A percentile compares a stretch with the other conserved stretches of the same genome.
Evolutionary conservation across 2,113 vertebrate species (phyloP).

Genomic region (Pituophis catenifer): DNA sequence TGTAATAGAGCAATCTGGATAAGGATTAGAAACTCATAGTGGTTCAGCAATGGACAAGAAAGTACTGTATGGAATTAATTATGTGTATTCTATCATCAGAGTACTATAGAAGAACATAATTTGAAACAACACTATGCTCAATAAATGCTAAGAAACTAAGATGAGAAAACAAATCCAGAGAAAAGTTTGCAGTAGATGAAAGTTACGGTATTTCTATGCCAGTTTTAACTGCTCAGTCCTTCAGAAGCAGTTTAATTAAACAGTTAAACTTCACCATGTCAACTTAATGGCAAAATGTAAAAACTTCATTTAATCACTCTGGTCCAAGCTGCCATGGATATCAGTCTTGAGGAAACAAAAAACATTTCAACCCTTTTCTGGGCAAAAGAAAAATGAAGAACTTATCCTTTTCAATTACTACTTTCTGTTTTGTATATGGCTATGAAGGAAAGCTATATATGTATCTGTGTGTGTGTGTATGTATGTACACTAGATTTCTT

Average conservation of each 20-base stretch:
- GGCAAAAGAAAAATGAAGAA: too few relatives aligned
- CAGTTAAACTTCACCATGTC: neutral
- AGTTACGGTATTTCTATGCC: neutral
- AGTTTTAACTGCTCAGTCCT: neutral
- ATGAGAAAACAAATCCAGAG: neutral
- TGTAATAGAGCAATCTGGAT: neutral
- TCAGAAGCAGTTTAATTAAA: neutral
- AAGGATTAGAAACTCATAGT: neutral
- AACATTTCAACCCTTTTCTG: too few relatives aligned
- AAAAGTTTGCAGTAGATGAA: neutral
- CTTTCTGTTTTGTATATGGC: neutral
- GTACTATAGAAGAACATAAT: neutral
- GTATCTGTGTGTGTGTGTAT: too few relatives aligned
- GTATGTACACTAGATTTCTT: too few relatives aligned
- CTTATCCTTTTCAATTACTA: too few relatives aligned
- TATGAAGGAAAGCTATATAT: neutral
- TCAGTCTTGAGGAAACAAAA: too few relatives aligned
- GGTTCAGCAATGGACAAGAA: neutral
- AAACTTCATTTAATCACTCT: too few relatives aligned
- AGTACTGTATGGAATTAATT: neutral
- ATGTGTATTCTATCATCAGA: neutral
- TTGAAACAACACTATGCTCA: neutral
- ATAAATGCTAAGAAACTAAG: neutral
- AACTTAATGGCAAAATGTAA: too few relatives aligned
- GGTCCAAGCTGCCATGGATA: too few relatives aligned